Conservation (phyloP, 92 coral and sea anemone species). For the Parazoanthus darwini region DNA sequence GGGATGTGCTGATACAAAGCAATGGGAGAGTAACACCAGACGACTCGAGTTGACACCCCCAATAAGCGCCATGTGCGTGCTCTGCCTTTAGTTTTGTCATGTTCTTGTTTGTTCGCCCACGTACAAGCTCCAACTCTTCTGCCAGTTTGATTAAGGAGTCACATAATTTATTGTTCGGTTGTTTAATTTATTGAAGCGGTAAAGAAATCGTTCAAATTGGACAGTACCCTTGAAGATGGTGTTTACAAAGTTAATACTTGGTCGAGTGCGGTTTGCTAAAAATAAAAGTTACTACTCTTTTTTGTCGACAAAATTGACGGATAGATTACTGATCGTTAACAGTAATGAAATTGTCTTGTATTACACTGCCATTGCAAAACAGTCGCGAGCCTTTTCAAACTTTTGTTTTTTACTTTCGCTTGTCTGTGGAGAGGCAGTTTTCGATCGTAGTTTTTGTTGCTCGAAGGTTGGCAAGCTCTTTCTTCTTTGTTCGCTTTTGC, state of each 20-base stretch:
- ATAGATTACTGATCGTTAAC: constrained; percentile 34
- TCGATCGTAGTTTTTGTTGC: neutral
- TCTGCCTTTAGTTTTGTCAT: constrained; percentile 25
- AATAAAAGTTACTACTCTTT: constrained; percentile 23
- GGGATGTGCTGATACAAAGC: neutral
- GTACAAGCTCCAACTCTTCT: constrained; percentile 35
- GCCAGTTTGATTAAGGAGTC: constrained; percentile 42
- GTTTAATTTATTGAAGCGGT: constrained; percentile 54
- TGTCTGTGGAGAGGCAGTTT: neutral
- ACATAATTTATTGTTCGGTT: constrained; percentile 59
- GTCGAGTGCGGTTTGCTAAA: constrained; percentile 31
- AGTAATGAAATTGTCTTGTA: neutral
- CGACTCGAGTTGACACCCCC: constrained; percentile 31
- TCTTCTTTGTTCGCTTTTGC: constrained; percentile 3
- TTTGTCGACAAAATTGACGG: constrained; percentile 20
- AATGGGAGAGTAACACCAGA: constrained; percentile 29
- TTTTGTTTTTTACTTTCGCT: neutral
- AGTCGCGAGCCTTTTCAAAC: neutral
- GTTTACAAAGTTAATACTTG: constrained; percentile 27
- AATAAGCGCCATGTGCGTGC: constrained; percentile 57
- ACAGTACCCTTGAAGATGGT: constrained; percentile 20
- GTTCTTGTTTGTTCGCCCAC: constrained; percentile 50
- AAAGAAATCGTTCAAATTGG: constrained; percentile 21
- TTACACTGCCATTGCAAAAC: neutral
- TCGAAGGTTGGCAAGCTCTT: constrained; percentile 1